phyloP scores from a whole-genome alignment of 1,140 invertebrate genomes.

The Habropoda laboriosa region DNA sequence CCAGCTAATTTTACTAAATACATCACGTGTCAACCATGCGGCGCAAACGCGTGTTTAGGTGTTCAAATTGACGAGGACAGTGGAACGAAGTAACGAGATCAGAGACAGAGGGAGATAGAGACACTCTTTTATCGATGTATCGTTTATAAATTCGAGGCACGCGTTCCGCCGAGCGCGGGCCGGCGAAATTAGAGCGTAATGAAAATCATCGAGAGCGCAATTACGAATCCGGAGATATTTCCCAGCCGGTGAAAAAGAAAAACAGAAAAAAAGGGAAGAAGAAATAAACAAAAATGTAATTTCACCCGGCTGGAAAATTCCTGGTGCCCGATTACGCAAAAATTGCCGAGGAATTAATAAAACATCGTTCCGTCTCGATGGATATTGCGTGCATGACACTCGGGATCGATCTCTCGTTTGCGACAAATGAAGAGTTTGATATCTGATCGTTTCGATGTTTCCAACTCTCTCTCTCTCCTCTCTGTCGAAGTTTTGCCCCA shows the following conservation, averaged over 20 bases:
- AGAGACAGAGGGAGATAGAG: too few species aligned
- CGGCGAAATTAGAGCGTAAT: conserved; percentile 4
- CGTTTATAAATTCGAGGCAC: not conserved
- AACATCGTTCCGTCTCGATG: not conserved
- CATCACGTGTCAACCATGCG: not conserved
- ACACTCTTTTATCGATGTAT: not conserved
- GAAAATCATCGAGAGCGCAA: not conserved
- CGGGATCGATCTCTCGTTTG: too few species aligned
- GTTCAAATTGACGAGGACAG: not conserved
- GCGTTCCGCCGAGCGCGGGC: not conserved
- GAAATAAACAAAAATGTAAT: too few species aligned
- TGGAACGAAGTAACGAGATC: too few species aligned
- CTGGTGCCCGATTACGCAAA: not conserved
- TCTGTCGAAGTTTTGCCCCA: too few species aligned
- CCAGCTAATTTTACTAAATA: conserved; percentile 2
- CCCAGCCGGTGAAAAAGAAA: not conserved
- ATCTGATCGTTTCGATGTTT: not conserved
- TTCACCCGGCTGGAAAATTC: not conserved
- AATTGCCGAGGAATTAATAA: not conserved
- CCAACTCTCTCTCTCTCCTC: too few species aligned
- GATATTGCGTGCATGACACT: not conserved
- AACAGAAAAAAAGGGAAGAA: too few species aligned
- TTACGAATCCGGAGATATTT: not conserved
- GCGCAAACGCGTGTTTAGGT: not conserved
- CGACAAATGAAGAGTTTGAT: not conserved